Evolutionary conservation across 2,888 invertebrate species (phyloP).

Genomic region (Idaea dimidiata): DNA sequence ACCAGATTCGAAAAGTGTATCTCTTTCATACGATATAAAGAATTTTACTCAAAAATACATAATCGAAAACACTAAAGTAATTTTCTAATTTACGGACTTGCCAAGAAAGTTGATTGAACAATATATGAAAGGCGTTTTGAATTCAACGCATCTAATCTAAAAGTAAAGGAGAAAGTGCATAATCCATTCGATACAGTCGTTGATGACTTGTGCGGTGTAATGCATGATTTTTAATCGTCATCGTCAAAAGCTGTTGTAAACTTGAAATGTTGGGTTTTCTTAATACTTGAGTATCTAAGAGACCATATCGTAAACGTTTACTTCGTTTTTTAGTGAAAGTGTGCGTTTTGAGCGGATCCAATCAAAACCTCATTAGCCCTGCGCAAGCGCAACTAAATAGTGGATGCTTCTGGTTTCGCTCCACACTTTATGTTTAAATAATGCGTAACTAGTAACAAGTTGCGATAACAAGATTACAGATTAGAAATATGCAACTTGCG

Average conservation of each 20-base stretch:
- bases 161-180: constrained; percentile 31
- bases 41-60: no score
- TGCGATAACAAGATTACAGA: no score
- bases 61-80: no score
- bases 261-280: neutral
- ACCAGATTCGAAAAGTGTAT: no score
- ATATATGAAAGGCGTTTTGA: constrained; percentile 27
- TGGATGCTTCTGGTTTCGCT: constrained; percentile 10
- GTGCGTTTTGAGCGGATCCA: constrained; percentile 55
- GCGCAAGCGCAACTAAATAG: constrained; percentile 40
- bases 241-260: neutral
- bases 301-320: constrained; percentile 51
- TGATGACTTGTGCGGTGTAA: constrained; percentile 13
- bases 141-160: constrained; percentile 29
- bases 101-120: constrained; percentile 28
- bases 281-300: constrained; percentile 39
- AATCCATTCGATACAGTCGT: constrained; percentile 29
- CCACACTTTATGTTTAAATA: neutral
- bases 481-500: no score
- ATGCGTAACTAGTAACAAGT: no score
- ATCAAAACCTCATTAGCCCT: constrained; percentile 70
- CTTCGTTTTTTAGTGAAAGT: constrained; percentile 71
- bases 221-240: constrained; percentile 21
- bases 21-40: no score
- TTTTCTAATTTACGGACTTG: constrained; percentile 1